Evolutionary conservation across 2,113 vertebrate species (phyloP), one percentile per base, ranked within the genome.

Genomic region (Orcinus orca): DNA sequence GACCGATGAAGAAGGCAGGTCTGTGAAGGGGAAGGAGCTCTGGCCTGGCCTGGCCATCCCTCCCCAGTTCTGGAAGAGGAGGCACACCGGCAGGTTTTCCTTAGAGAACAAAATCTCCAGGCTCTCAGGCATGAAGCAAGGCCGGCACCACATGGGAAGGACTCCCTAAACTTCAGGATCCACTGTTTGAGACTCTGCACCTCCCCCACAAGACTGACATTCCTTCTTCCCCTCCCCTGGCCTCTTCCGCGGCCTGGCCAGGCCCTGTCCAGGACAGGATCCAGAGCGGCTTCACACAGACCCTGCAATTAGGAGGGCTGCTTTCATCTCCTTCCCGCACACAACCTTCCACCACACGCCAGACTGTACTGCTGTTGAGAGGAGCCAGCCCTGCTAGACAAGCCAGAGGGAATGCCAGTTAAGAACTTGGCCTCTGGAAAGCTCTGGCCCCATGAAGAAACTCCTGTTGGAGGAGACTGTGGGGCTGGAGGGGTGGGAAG

Each of bases 341-440:
- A 71, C 9, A 26, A 31, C 2, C 82, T 67, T 18, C 53, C 9
- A 38, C 3, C 25, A 15, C 62, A 89, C 1, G 3, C 21, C 44
- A 67, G 53, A 68, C 31, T 29, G 77, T 41, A 55, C 25, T 12
- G 44, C 47, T 31, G 31, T 3, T 67, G 36, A 50, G 41, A 90
- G 17, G 58, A 88, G 33, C 15, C 41, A 74, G 73, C 41, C 62
- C 50, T 81, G 71, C 31, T 29, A 9, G 50, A 70, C 18, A 60
- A 62, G 33, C 15, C 33, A 86, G 38, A 96, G 44, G 62, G 21
- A 90, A 87, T 88, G 76, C n/a, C 47, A 87, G 85, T 68, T 86
- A 62, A 68, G 55, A 93, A 29, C 38, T 8, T 92, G 76, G 79
- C 65, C 70, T 86, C 94, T 83, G 55, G 70, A 93, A 87, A 88